Base-by-base conservation (phyloP, 2,888 invertebrate genomes). In the Microdon myrmicae region DNA sequence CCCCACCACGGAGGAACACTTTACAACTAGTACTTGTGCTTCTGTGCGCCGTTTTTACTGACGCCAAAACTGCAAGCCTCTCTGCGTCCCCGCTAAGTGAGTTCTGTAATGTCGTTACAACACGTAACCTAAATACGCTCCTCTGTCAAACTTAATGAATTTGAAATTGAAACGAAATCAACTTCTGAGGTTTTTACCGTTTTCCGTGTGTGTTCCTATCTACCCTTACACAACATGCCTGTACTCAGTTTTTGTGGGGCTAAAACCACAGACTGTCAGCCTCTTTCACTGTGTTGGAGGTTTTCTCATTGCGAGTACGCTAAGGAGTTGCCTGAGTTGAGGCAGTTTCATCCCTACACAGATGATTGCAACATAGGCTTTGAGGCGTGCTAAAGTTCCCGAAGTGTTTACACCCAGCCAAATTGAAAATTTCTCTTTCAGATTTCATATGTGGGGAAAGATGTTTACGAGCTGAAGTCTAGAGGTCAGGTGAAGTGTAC, bases 111-210 rank as follows among this genome's bases (percentile, higher is more conserved):
- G 64, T 64, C 64, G 56, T 64, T 64, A 64, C 64, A 64, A 49
- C 64, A 56, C 64, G 56, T 64, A 56, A 64, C 64, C 64, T 64
- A 64, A 64, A 64, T 64, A 64, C 64, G 64, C 51, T 64, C 56
- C 56, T 64, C 64, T 56, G 64, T 45, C 47, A 58, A 64, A 64
- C 64, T 64, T 64, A 64, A 64, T 64, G 64, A 64, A 64, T 64
- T 64, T 51, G 58, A 64, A 64, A 56, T 64, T 64, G 56, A 64
- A 64, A 64, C 64, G 56, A 56, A 64, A 64, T 64, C 56, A 64
- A 51, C 64, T 64, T 64, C 56, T 64, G 64, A 58, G 64, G 64
- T 64, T 64, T 64, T 56, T 58, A 47, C 64, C 41, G 51, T 58
- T 64, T 58, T 45, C 49, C 41, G 31, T 9, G 41, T 17, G n/a